Percentiles rank a stretch among this genome's conserved stretches.
Evolutionary conservation across 53 echinoderm and acorn worm genomes (phyloP).

Genomic region (Paelopatides confundens): DNA sequence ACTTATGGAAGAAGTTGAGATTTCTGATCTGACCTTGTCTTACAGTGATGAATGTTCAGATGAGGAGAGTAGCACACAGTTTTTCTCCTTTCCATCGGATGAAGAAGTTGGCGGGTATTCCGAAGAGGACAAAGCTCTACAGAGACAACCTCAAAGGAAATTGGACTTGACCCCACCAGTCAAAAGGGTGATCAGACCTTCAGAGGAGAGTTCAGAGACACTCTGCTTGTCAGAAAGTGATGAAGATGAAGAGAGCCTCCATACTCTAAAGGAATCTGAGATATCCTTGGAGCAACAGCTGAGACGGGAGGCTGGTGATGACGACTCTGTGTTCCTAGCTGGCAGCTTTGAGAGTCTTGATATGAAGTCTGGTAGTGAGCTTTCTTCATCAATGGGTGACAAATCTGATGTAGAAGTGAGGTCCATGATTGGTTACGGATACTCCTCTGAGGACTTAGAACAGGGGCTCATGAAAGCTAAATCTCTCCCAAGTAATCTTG

Average conservation of each 20-base stretch:
- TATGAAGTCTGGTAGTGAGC: constrained; percentile 35
- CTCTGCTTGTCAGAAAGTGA: constrained; percentile 29
- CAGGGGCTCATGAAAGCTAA: constrained; percentile 18
- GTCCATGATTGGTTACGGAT: neutral
- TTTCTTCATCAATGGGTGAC: constrained; percentile 28
- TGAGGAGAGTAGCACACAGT: constrained; percentile 35
- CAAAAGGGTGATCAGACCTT: constrained; percentile 6
- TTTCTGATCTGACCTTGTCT: constrained; percentile 15
- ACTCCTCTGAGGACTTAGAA: constrained; percentile 8
- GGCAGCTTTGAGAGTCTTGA: constrained; percentile 46
- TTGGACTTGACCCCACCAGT: neutral
- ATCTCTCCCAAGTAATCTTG: constrained; percentile 27
- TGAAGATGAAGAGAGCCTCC: constrained; percentile 32
- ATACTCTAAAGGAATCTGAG: constrained; percentile 37
- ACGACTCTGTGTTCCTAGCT: constrained; percentile 38
- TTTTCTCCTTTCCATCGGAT: constrained; percentile 40
- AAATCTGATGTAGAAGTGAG: constrained; percentile 4
- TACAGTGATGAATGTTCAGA: constrained; percentile 34
- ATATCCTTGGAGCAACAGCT: constrained; percentile 35
- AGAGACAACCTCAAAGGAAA: neutral
- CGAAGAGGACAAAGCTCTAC: neutral
- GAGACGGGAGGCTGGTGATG: constrained; percentile 14
- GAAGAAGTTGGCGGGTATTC: constrained; percentile 17
- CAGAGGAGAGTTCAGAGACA: constrained; percentile 35
- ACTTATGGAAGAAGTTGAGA: constrained; percentile 15